Evolutionary conservation across 2,888 invertebrate species (phyloP).

Genomic region (Seira sanloemensis): DNA sequence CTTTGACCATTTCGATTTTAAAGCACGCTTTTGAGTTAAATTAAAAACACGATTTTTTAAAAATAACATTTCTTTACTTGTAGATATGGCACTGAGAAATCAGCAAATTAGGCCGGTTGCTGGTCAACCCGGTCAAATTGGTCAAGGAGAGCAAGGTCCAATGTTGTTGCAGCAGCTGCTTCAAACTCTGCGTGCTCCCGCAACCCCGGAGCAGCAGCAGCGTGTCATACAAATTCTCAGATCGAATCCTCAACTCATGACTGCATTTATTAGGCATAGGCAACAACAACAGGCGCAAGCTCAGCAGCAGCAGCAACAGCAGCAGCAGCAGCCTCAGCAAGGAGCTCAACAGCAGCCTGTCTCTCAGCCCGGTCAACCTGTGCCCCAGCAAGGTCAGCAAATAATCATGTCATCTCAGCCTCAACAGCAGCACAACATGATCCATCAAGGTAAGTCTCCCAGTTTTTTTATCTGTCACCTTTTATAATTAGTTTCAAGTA

Average conservation of each 20-base stretch:
- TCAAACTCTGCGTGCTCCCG: slow-evolving; percentile 92
- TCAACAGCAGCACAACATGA: slow-evolving; percentile 72
- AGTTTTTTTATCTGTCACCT: neutral
- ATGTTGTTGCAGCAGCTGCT: slow-evolving; percentile 85
- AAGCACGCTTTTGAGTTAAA: neutral
- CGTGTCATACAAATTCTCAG: slow-evolving; percentile 92
- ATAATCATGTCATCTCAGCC: slow-evolving; percentile 72
- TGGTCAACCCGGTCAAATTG: slow-evolving; percentile 65
- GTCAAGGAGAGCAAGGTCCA: slow-evolving; percentile 71
- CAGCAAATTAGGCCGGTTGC: slow-evolving; percentile 74
- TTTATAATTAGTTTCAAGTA: too few species aligned
- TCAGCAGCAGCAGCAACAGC: slow-evolving; percentile 71
- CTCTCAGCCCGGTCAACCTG: slow-evolving; percentile 48
- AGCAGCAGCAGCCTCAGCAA: slow-evolving; percentile 77
- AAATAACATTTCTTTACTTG: too few species aligned
- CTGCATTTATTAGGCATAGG: slow-evolving; percentile 93
- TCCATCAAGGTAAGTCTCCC: slow-evolving; percentile 67
- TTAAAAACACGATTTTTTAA: too few species aligned
- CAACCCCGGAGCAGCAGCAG: slow-evolving; percentile 93
- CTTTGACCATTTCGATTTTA: neutral
- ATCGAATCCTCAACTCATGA: slow-evolving; percentile 96
- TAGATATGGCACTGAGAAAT: slow-evolving; percentile 65
- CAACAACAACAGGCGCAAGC: slow-evolving; percentile 78
- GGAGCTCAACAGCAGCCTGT: slow-evolving; percentile 51
- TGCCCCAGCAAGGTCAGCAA: slow-evolving; percentile 65